Conservation (phyloP, 2,113 vertebrate genomes). For the Trogon surrucura region DNA sequence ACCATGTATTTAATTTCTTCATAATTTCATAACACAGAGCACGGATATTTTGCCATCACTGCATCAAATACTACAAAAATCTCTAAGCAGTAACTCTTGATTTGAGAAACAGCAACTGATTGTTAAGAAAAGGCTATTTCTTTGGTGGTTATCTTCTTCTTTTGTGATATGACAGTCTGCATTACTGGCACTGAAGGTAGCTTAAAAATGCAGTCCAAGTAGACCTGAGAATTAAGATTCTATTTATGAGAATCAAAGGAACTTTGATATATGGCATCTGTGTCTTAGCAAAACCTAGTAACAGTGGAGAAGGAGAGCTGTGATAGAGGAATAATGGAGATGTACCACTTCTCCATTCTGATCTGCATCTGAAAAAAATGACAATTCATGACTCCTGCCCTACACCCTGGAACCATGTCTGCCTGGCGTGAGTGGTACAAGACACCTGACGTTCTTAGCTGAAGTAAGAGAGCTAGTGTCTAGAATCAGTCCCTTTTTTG, state of each 20-base stretch:
- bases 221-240: not conserved
- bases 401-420: not conserved
- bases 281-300: not conserved
- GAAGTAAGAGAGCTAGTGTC: not conserved
- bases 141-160: not conserved
- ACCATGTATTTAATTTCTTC: not conserved
- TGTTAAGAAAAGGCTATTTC: not conserved
- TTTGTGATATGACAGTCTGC: not conserved
- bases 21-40: not conserved
- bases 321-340: not conserved
- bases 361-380: not conserved
- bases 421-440: fast-evolving
- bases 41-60: not conserved
- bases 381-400: not conserved
- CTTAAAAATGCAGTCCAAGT: not conserved
- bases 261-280: not conserved
- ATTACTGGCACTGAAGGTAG: not conserved
- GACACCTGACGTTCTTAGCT: not conserved
- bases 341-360: not conserved
- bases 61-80: not conserved
- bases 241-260: not conserved
- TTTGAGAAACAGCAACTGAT: not conserved
- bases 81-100: not conserved
- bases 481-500: not conserved
- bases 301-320: not conserved